A percentile compares a stretch with the other conserved stretches of the same genome.
Conservation (phyloP, 2,888 invertebrate genomes). For the Autographa pulchrina region DNA sequence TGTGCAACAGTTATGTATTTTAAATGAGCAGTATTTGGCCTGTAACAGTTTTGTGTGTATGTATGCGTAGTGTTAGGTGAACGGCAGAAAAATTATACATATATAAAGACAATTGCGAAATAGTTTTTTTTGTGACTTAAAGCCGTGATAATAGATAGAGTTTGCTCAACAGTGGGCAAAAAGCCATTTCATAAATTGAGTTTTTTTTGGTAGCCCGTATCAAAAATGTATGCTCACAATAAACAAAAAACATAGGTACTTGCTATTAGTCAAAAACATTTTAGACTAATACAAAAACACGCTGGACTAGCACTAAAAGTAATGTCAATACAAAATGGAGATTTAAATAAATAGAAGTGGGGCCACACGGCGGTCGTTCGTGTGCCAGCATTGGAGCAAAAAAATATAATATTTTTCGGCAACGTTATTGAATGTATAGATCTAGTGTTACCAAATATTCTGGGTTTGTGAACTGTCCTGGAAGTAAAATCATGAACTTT, state of each 20-base stretch:
- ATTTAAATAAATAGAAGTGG: constrained; percentile 65
- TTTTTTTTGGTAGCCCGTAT: too few relatives aligned
- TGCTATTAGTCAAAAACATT: not conserved
- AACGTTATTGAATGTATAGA: constrained; percentile 61
- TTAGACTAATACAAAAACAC: constrained; percentile 3
- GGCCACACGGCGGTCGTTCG: constrained; percentile 52
- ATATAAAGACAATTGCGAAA: too few relatives aligned
- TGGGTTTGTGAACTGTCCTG: not conserved
- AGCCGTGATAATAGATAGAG: too few relatives aligned
- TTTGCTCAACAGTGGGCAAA: too few relatives aligned
- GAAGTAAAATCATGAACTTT: not conserved
- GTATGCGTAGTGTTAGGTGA: not conserved
- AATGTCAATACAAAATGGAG: constrained; percentile 32
- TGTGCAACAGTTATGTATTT: not conserved
- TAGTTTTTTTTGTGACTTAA: too few relatives aligned
- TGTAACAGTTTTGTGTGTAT: not conserved
- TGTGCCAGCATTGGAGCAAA: constrained; percentile 58
- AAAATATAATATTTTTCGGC: constrained; percentile 41
- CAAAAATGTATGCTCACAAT: not conserved
- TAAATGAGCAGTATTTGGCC: not conserved
- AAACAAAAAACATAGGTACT: not conserved
- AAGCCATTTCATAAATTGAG: too few relatives aligned
- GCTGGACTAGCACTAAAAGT: not conserved
- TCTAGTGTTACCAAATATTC: constrained; percentile 5
- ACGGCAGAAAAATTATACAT: too few relatives aligned